Evolutionary conservation across 2,888 invertebrate genomes (phyloP).

Genomic region (Julus scanicus): DNA sequence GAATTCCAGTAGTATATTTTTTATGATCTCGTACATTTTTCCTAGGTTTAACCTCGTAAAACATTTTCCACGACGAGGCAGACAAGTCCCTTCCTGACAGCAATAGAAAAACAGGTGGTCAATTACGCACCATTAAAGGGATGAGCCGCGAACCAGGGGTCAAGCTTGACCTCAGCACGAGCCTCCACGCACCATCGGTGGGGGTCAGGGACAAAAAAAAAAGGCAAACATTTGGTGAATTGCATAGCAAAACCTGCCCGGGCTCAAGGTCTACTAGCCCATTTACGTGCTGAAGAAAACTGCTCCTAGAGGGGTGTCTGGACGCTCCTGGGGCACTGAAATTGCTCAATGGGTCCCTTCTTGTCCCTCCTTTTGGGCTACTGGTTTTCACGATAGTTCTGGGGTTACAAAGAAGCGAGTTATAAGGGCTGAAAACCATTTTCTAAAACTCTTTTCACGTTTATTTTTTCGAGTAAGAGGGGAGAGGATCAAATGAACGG

Average conservation of each 20-base stretch:
- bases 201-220: neutral
- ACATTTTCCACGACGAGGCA: neutral
- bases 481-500: constrained; percentile 37
- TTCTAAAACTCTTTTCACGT: neutral
- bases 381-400: neutral
- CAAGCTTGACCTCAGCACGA: constrained; percentile 13
- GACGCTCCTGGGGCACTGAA: neutral
- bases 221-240: constrained; percentile 7
- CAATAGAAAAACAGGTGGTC: constrained; percentile 9
- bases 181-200: neutral
- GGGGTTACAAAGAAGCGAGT: neutral
- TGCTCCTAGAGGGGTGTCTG: neutral
- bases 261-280: constrained; percentile 8
- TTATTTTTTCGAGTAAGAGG: neutral
- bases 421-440: neutral
- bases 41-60: neutral
- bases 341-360: neutral
- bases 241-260: neutral
- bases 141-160: neutral
- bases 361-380: constrained; percentile 20
- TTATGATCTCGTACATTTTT: too few relatives aligned
- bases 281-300: neutral
- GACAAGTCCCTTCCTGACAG: neutral
- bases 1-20: too few relatives aligned
- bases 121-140: constrained; percentile 15